phyloP scores from a whole-genome alignment of 2,888 invertebrate species.

The Eupithecia insigniata region DNA sequence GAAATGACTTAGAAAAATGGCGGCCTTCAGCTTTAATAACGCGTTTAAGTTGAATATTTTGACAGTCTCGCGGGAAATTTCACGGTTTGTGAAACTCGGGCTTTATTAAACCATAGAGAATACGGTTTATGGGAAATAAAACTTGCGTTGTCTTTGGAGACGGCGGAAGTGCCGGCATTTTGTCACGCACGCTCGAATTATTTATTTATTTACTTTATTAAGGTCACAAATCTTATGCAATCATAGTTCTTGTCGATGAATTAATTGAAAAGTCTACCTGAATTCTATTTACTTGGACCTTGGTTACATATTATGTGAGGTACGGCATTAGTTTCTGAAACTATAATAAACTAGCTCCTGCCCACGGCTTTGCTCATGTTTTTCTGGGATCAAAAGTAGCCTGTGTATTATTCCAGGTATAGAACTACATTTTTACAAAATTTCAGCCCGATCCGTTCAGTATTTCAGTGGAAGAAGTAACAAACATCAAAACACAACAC shows the following conservation, averaged over 20 bases:
- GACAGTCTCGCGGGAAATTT: constrained; percentile 43
- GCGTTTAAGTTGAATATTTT: constrained; percentile 43
- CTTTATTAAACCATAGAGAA: constrained; percentile 29
- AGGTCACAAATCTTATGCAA: neutral
- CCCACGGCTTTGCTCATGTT: too few relatives aligned
- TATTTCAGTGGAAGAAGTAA: too few relatives aligned
- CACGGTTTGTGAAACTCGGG: constrained; percentile 20
- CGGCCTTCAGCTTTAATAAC: constrained; percentile 41
- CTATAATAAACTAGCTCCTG: too few relatives aligned
- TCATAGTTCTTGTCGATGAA: neutral
- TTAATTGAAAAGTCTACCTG: neutral
- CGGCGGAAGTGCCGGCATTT: neutral
- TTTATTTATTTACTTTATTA: neutral
- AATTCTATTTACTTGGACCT: neutral
- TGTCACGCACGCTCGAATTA: neutral
- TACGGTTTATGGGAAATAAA: constrained; percentile 37
- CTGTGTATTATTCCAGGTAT: too few relatives aligned
- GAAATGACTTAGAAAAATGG: constrained; percentile 42
- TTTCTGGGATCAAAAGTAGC: too few relatives aligned
- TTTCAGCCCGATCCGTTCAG: too few relatives aligned
- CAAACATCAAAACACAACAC: too few relatives aligned
- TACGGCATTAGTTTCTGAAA: too few relatives aligned
- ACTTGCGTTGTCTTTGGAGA: constrained; percentile 18
- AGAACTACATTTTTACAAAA: too few relatives aligned
- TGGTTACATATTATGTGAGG: too few relatives aligned